These are phyloP conservation scores for Pachyseris speciosa DNA, from an alignment of 64 coral and sea anemone genomes.

Conservation along the genomic window DNA sequence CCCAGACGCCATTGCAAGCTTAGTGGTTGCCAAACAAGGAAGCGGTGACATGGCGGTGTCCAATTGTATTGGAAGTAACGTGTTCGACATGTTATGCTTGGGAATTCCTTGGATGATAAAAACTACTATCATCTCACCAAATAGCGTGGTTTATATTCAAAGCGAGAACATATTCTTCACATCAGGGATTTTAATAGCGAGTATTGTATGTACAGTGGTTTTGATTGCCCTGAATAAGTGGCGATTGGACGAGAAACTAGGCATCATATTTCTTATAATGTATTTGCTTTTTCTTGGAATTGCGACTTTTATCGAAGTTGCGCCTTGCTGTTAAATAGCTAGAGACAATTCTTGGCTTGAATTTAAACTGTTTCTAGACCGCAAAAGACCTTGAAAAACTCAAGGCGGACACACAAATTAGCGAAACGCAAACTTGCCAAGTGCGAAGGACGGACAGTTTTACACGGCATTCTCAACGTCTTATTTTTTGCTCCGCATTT, in stretches of 20 bases:
- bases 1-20: slow-evolving; percentile 88
- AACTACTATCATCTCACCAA: slow-evolving; percentile 61
- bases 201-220: slow-evolving; percentile 71
- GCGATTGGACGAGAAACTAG: slow-evolving; percentile 76
- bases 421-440: too few species aligned
- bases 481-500: too few species aligned
- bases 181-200: slow-evolving; percentile 76
- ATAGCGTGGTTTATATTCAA: slow-evolving; percentile 48
- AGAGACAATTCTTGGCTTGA: too few species aligned
- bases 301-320: slow-evolving; percentile 85
- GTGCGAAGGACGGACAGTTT: too few species aligned
- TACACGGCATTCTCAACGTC: too few species aligned
- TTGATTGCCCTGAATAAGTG: slow-evolving; percentile 78
- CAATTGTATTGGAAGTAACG: slow-evolving; percentile 88
- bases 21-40: slow-evolving; percentile 83
- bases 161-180: slow-evolving; percentile 88
- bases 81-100: slow-evolving; percentile 87
- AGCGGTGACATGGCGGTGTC: slow-evolving; percentile 92
- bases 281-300: slow-evolving; percentile 85
- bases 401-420: too few species aligned
- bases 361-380: too few species aligned
- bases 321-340: slow-evolving; percentile 58
- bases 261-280: slow-evolving; percentile 68
- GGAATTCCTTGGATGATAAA: slow-evolving; percentile 89
- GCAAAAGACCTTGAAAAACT: too few species aligned